Conservation (phyloP, 2,888 invertebrate genomes). For the Chymomyza procnemis region DNA sequence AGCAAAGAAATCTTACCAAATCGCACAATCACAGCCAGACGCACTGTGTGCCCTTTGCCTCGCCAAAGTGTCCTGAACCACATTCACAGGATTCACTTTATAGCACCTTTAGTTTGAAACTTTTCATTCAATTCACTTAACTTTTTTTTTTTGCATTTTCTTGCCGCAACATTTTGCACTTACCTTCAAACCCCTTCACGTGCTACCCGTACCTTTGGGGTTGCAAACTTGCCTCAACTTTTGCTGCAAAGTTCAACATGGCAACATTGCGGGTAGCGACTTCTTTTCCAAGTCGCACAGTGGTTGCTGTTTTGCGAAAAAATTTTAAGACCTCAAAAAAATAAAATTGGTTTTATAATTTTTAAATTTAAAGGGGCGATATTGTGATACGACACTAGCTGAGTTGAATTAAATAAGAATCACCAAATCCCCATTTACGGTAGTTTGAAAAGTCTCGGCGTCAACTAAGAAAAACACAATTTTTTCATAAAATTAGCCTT, state of each 20-base stretch:
- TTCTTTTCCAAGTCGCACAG: neutral
- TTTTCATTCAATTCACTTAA: conserved; percentile 70
- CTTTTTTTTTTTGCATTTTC: conserved; percentile 59
- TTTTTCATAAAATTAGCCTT: too few relatives aligned
- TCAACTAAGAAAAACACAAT: too few relatives aligned
- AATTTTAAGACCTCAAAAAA: too few relatives aligned
- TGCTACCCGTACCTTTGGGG: conserved; percentile 38
- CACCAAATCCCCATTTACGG: too few relatives aligned
- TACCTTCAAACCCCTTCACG: conserved; percentile 14
- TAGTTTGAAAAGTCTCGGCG: too few relatives aligned
- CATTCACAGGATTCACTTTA: conserved; percentile 38
- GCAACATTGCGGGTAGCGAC: conserved; percentile 27
- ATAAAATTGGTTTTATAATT: too few relatives aligned
- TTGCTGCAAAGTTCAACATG: conserved; percentile 43
- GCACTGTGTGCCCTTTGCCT: neutral
- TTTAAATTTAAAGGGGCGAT: too few relatives aligned
- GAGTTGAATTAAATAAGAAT: too few relatives aligned
- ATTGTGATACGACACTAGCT: too few relatives aligned
- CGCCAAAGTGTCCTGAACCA: conserved; percentile 35
- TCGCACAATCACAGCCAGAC: neutral
- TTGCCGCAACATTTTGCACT: conserved; percentile 50
- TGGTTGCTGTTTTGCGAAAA: too few relatives aligned
- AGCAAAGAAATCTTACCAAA: neutral
- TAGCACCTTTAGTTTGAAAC: conserved; percentile 58
- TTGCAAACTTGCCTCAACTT: conserved; percentile 47